A percentile compares a stretch with the other conserved stretches of the same genome.
These are phyloP conservation scores for Ochotona curzoniae DNA, from an alignment of 2,113 vertebrate species.

Conservation along the genomic window DNA sequence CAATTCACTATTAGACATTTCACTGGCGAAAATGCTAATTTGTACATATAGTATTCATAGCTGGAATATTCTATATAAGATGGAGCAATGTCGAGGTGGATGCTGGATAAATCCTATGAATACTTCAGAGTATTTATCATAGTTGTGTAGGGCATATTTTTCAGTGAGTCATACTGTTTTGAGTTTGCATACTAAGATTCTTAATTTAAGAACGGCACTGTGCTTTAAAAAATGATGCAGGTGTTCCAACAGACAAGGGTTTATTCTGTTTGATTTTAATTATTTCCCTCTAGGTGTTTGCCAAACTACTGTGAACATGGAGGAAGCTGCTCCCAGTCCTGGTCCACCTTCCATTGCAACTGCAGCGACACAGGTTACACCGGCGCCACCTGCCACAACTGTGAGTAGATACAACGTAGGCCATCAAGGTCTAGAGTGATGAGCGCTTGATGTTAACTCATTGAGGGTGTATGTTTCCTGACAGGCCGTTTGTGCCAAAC, in stretches of 20 bases:
- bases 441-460: neutral
- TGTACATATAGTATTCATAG: neutral
- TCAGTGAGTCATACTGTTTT: neutral
- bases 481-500: neutral
- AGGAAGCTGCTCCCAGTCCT: constrained; percentile 94
- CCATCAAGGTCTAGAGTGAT: accelerated
- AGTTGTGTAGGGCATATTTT: neutral
- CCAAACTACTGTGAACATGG: constrained; percentile 97
- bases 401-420: constrained; percentile 88
- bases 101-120: neutral
- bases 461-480: neutral
- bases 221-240: neutral
- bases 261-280: neutral
- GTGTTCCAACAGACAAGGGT: too few species aligned
- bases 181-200: neutral
- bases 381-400: constrained; percentile 94
- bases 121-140: neutral
- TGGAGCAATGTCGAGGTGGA: neutral
- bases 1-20: neutral
- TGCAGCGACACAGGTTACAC: constrained; percentile 93
- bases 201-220: neutral
- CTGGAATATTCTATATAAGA: neutral
- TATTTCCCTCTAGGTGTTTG: constrained; percentile 90
- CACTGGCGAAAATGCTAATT: neutral
- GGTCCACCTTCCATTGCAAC: constrained; percentile 93